phyloP scores from a whole-genome alignment of 2,797 vertebrate genomes.

The Xiphorhynchus erythropygius region DNA sequence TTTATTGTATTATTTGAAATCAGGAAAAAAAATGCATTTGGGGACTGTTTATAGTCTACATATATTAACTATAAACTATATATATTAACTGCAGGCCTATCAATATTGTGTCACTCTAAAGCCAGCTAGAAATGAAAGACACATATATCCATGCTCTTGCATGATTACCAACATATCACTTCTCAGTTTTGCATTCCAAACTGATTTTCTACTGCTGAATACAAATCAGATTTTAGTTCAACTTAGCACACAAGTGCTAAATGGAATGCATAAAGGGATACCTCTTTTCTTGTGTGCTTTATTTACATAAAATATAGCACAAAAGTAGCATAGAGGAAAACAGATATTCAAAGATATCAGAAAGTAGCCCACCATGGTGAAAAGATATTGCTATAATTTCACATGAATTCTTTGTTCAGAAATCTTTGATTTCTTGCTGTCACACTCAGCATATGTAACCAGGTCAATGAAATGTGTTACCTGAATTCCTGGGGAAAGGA shows the following conservation, averaged over 20 bases:
- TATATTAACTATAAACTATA: not conserved
- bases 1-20: not conserved
- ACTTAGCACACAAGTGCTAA: not conserved
- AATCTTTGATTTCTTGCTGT: not conserved
- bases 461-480: not conserved
- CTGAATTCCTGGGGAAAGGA: not conserved
- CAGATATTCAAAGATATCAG: not conserved
- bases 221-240: not conserved
- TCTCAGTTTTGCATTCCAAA: not conserved
- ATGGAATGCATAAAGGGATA: not conserved
- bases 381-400: not conserved
- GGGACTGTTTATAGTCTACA: not conserved
- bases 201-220: not conserved
- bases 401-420: not conserved
- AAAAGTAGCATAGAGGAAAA: not conserved
- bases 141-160: not conserved
- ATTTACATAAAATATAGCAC: not conserved
- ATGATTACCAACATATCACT: not conserved
- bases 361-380: not conserved
- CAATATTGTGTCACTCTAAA: not conserved
- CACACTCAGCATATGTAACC: not conserved
- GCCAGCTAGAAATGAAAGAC: not conserved
- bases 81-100: conserved; percentile 5
- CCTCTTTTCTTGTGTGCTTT: not conserved
- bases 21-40: not conserved